Percentiles rank a stretch among this genome's conserved stretches.
These are phyloP conservation scores for Leptoteleia sp. DNA, from an alignment of 1,140 invertebrate species.

Conservation along the genomic window DNA sequence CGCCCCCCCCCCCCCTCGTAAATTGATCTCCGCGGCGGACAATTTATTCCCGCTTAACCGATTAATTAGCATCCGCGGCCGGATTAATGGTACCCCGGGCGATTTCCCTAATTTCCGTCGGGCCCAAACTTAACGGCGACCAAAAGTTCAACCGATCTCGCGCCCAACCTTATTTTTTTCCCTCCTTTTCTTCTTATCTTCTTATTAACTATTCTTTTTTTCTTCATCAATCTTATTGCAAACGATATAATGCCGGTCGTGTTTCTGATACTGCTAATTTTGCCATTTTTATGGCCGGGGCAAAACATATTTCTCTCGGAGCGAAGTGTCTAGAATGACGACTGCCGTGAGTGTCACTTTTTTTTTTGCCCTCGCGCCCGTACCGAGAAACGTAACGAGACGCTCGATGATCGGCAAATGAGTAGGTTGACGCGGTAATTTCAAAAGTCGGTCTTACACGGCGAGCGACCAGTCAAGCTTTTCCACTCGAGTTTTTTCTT, in stretches of 20 bases:
- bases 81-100: conserved; percentile 10
- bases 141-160: neutral
- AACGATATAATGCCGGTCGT: conserved; percentile 19
- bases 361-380: conserved; percentile 4
- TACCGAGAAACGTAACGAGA: conserved; percentile 59
- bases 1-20: too few species aligned
- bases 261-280: conserved; percentile 36
- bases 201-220: too few species aligned
- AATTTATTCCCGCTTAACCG: conserved; percentile 46
- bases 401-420: conserved; percentile 70
- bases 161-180: too few species aligned
- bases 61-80: conserved; percentile 30
- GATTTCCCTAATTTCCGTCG: conserved; percentile 14
- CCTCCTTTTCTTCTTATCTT: too few species aligned
- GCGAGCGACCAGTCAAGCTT: conserved; percentile 63
- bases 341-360: conserved; percentile 45
- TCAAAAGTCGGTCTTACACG: conserved; percentile 47
- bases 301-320: conserved; percentile 36
- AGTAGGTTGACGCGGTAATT: conserved; percentile 64
- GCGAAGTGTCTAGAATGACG: conserved; percentile 40
- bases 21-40: too few species aligned
- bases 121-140: neutral
- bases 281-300: conserved; percentile 29
- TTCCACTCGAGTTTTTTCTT: conserved; percentile 62
- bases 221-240: conserved; percentile 23